Evolutionary conservation across 2,113 vertebrate genomes (phyloP).

Genomic region (Lophius piscatorius): DNA sequence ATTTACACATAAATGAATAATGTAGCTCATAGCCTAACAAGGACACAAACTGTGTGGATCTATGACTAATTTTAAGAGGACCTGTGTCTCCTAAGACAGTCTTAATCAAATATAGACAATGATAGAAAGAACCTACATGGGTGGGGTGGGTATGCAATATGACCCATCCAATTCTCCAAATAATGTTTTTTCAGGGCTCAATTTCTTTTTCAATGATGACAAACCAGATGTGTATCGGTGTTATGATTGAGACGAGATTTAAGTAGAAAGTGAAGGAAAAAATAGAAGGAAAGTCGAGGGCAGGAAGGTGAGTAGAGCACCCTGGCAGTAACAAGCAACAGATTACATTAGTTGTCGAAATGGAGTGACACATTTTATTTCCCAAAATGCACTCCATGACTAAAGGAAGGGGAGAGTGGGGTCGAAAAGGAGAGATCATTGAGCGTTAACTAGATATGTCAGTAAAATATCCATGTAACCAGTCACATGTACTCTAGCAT

Average conservation of each 20-base stretch:
- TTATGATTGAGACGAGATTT: constrained; percentile 65
- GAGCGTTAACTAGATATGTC: too few relatives aligned
- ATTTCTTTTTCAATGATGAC: constrained; percentile 29
- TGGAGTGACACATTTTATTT: constrained; percentile 71
- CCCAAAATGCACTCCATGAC: constrained; percentile 55
- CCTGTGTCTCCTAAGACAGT: constrained; percentile 6
- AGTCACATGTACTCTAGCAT: too few relatives aligned
- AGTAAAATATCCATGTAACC: too few relatives aligned
- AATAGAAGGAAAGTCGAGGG: constrained; percentile 32
- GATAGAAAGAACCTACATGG: constrained; percentile 22
- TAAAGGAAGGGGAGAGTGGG: constrained; percentile 21
- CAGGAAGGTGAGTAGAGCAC: constrained; percentile 28
- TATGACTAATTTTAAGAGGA: constrained; percentile 25
- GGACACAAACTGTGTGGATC: background rate
- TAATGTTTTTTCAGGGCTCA: constrained; percentile 18
- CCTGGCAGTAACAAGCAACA: constrained; percentile 50
- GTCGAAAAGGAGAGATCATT: constrained; percentile 4
- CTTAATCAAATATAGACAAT: constrained; percentile 59
- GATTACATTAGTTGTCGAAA: constrained; percentile 55
- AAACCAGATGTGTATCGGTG: constrained; percentile 21
- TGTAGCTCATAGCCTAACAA: constrained; percentile 6
- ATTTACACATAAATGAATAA: background rate
- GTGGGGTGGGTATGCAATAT: constrained; percentile 14
- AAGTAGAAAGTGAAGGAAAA: constrained; percentile 20
- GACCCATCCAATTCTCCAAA: constrained; percentile 20